phyloP scores from a whole-genome alignment of 92 coral and sea anemone species.

The Bergia puertoricense region DNA sequence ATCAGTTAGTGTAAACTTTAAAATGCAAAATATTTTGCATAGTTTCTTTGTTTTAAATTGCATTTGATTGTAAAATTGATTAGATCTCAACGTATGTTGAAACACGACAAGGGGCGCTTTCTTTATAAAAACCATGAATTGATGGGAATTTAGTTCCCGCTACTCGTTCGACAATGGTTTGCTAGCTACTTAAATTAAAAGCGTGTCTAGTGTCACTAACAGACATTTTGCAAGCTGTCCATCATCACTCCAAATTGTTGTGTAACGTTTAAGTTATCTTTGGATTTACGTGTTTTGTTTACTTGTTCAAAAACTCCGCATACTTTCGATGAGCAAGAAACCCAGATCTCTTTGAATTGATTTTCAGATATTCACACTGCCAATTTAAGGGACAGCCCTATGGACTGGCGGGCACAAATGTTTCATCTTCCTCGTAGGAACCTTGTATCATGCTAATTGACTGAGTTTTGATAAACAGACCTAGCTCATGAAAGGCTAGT shows the following conservation, averaged over 20 bases:
- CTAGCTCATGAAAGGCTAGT: neutral
- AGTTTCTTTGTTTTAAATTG: neutral
- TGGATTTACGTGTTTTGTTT: conserved; percentile 25
- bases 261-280: conserved; percentile 24
- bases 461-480: neutral
- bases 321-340: neutral
- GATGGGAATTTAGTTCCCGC: neutral
- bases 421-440: neutral
- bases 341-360: neutral
- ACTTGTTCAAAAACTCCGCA: conserved; percentile 8
- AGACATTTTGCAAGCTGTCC: conserved; percentile 5
- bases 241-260: neutral
- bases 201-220: conserved; percentile 6
- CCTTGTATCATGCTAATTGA: neutral
- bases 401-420: neutral
- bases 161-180: neutral
- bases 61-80: neutral
- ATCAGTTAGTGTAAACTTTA: neutral
- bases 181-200: neutral
- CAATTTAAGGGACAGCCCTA: neutral
- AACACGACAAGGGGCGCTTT: conserved; percentile 3
- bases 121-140: neutral
- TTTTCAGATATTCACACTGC: neutral
- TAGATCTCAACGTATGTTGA: conserved; percentile 14
- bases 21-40: conserved; percentile 31